Conservation (phyloP, 2,113 vertebrate genomes). For the Scopus umbretta region DNA sequence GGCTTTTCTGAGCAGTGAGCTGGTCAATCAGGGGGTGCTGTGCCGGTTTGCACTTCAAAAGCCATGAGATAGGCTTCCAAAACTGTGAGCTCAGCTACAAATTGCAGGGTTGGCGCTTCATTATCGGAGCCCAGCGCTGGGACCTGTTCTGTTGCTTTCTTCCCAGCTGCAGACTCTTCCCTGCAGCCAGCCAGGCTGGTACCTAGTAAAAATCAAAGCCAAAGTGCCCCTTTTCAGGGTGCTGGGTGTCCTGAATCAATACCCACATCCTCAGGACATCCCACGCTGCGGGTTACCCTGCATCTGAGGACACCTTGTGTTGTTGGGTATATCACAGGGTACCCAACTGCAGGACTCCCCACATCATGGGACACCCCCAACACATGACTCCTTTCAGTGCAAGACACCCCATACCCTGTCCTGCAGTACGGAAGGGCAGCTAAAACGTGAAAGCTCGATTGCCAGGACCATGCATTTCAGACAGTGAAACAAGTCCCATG, state of each 20-base stretch:
- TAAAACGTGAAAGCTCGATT: accelerated
- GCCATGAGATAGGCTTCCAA: neutral
- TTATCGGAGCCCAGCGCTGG: accelerated
- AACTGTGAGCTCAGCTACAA: neutral
- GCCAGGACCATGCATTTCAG: neutral
- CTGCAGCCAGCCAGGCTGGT: neutral
- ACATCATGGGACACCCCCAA: neutral
- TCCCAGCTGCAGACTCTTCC: neutral
- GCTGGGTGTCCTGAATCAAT: neutral
- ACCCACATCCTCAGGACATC: neutral
- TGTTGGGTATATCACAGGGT: neutral
- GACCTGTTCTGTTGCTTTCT: neutral
- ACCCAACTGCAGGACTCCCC: neutral
- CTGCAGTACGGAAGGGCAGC: neutral
- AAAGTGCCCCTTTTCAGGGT: neutral
- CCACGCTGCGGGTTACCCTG: neutral
- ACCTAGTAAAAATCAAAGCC: neutral
- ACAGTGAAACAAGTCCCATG: neutral
- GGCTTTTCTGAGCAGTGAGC: neutral
- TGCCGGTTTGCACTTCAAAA: neutral
- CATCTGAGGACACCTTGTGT: neutral
- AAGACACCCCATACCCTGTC: no score
- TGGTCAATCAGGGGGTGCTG: neutral
- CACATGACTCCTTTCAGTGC: no score
- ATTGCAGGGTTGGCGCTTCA: neutral